Evolutionary conservation across 2,888 invertebrate species (phyloP), one percentile per base, ranked within the genome.

Genomic region (Ischnus inquisitorius): DNA sequence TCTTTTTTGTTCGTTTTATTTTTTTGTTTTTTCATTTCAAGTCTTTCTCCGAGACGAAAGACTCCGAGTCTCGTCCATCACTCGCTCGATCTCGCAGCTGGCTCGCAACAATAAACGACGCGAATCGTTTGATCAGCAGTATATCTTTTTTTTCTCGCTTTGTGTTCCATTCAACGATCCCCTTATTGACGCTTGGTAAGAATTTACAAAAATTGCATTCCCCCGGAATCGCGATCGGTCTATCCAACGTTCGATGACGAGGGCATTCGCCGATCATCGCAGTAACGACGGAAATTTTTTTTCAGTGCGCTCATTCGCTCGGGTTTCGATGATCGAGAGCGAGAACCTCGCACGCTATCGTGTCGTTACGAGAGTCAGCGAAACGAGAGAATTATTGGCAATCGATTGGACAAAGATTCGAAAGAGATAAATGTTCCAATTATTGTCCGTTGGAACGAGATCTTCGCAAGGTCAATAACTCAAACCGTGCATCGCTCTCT

Each of bases 91-190:
- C 71, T 57, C 39, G 71, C 57, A 57, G 71, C 54, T 57, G 41
- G n/a, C 19, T 57, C 51, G 69, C 69, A 19, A 39, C 54, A 39
- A 69, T 54, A 54, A 34, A 69, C 67, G 67, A 67, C 54, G 39
- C 69, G 69, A 54, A 54, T 69, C 69, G 54, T 71, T 57, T 64
- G 22, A 64, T 64, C 64, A 48, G 75, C 62, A 8, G 75, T 14
- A 10, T 4, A 62, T 62, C 22, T 75, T 75, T 14, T 46, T 28
- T 22, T 25, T 46, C 39, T 16, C n/a, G n/a, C n/a, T n/a, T n/a
- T n/a, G n/a, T 22, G 19, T 71, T 57, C 6, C 22, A 19, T 57
- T 22, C 22, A 41, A n/a, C 48, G 39, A 22, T 10, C 22, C 22
- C 22, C 12, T 54, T 54, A 54, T 54, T 54, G 22, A 19, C 22